Evolutionary conservation across 2,113 vertebrate genomes (phyloP).

Genomic region (Mormyrus lacerda): DNA sequence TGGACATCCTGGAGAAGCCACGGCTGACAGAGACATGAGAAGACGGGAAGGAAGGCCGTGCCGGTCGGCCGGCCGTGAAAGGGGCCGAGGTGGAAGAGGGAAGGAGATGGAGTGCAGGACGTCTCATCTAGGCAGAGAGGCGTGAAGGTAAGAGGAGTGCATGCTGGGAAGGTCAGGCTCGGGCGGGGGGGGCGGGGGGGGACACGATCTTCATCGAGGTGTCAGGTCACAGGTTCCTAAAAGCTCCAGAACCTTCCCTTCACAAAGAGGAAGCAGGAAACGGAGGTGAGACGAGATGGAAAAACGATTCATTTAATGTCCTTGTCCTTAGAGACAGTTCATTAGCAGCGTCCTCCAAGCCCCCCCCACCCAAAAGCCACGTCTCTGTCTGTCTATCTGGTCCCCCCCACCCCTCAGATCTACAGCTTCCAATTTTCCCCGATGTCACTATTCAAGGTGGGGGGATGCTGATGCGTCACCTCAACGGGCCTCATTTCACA

Average conservation of each 20-base stretch:
- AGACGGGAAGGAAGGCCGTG: not conserved
- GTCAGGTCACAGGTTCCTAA: not conserved
- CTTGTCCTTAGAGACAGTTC: not conserved
- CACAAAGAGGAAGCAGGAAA: not conserved
- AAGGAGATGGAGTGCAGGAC: not conserved
- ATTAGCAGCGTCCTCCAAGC: not conserved
- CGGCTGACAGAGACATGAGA: not conserved
- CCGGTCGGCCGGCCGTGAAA: not conserved
- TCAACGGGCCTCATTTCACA: not conserved
- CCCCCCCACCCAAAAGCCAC: not conserved
- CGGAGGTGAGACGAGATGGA: not conserved
- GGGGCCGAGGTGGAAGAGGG: not conserved
- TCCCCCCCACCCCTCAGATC: conserved; percentile 11
- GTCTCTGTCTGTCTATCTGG: conserved; percentile 5
- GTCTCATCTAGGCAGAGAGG: not conserved
- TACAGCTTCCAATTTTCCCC: conserved; percentile 14
- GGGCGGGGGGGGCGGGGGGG: not conserved
- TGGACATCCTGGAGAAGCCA: not conserved
- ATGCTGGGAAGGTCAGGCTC: not conserved
- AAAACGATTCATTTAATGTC: not conserved
- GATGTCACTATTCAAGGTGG: not conserved
- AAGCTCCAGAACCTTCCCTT: not conserved
- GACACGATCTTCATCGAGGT: not conserved
- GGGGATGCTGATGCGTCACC: not conserved
- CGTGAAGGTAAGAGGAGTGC: not conserved